Evolutionary conservation across 1,140 invertebrate genomes (phyloP), one percentile per base, ranked within the genome.

Genomic region (Trichonephila clavata): DNA sequence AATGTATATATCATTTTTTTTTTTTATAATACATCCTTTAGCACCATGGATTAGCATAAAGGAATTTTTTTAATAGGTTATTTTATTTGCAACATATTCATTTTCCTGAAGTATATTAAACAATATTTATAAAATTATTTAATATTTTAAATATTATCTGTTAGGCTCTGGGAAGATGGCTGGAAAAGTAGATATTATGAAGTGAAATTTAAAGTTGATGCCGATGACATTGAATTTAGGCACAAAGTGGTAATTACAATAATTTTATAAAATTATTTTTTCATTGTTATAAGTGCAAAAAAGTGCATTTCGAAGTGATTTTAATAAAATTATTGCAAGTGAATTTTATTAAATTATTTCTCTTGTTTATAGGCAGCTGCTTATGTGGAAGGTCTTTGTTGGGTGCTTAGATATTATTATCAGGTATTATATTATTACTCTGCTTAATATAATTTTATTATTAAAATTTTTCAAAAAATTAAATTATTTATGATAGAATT

Each of bases 351-450:
- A 57, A 57, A 18, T 21, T 24, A 84, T 24, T 10, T 87, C 21
- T 81, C 57, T 94, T 89, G 1, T 59, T 71, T 71, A 8, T 87
- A 94, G 94, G 98, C 98, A 13, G 96, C 98, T 87, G 98, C 99
- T 95, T 99, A 99, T 96, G 98, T 99, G 0, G 97, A 97, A 80
- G 99, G 99, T 0, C 96, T 99, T 16, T 99, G 98, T 96, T 99
- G 99, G 99, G 99, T 99, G 13, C 96, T 99, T 21, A 97, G 98
- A 93, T 99, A 99, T 96, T 99, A 99, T 96, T 99, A 99, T 96
- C 99, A 99, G 96, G 97, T 97, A 94, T 80, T 89, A 24, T 68
- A 50, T 6, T 68, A 24, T 59, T 77, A n/a, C n/a, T 84, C 6
- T 80, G 20, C 16, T 6, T 63, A 20, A 20, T 63, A 4, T 50